Percentiles rank a stretch among this genome's conserved stretches.
phyloP scores from a whole-genome alignment of 2,888 invertebrate genomes.

The Vannuccia rotundouncinata region DNA sequence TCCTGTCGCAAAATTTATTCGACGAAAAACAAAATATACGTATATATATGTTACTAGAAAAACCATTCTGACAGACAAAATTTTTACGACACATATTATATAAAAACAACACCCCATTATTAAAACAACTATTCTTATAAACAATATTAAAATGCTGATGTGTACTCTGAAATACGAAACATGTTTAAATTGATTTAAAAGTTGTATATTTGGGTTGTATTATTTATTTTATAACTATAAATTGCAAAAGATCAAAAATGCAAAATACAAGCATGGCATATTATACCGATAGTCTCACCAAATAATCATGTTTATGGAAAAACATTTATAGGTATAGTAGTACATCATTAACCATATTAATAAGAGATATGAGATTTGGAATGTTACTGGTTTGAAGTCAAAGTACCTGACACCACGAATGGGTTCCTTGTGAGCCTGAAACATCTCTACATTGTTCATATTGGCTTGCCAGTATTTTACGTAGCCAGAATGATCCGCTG shows the following conservation, averaged over 20 bases:
- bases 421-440: slow-evolving; percentile 99
- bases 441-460: slow-evolving; percentile 99
- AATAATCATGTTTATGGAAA: background rate
- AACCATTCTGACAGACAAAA: too few species aligned
- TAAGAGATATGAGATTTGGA: background rate
- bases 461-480: slow-evolving; percentile 99
- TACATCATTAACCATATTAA: background rate
- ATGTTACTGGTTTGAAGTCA: background rate
- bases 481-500: slow-evolving; percentile 94
- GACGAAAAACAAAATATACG: too few species aligned
- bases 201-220: background rate
- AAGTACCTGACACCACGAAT: slow-evolving; percentile 85
- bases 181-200: background rate
- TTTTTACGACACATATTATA: too few species aligned
- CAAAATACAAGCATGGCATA: slow-evolving; percentile 5
- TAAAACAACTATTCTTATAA: too few species aligned
- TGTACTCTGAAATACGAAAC: background rate
- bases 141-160: too few species aligned
- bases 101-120: too few species aligned
- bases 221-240: background rate
- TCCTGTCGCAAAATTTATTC: too few species aligned
- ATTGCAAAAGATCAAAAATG: background rate
- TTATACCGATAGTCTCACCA: slow-evolving; percentile 14
- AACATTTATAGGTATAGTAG: background rate
- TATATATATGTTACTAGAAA: too few species aligned